phyloP scores from a whole-genome alignment of 2,113 vertebrate genomes.

The Eolophus roseicapilla region DNA sequence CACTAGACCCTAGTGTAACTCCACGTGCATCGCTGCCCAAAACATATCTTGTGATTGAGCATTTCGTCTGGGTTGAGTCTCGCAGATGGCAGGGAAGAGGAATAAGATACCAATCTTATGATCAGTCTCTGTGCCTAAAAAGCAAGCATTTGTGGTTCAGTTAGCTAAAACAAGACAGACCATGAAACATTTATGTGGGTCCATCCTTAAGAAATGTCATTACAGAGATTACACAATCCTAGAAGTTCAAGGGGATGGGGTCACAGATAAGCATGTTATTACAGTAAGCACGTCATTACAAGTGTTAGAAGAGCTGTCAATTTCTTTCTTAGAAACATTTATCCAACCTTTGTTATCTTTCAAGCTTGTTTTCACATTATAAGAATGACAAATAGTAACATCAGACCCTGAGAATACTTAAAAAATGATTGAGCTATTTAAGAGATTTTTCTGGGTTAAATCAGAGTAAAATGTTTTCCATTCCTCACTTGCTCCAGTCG shows the following conservation, averaged over 20 bases:
- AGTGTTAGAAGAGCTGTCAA: background rate
- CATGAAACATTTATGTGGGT: background rate
- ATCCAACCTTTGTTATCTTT: background rate
- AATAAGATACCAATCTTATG: background rate
- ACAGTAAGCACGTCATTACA: background rate
- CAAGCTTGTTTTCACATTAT: background rate
- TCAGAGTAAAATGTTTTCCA: background rate
- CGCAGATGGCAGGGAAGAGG: background rate
- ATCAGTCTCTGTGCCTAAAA: background rate
- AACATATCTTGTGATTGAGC: background rate
- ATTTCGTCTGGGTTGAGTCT: background rate
- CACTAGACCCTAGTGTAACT: background rate
- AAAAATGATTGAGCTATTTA: background rate
- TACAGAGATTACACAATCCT: background rate
- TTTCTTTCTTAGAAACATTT: slow-evolving; percentile 5
- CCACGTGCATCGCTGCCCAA: background rate
- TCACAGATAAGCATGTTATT: background rate
- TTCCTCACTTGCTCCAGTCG: background rate
- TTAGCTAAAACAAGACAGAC: background rate
- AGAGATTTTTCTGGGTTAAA: background rate
- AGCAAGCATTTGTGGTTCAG: background rate
- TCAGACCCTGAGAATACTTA: background rate
- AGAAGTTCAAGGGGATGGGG: background rate
- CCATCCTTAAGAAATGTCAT: background rate
- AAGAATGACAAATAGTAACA: background rate